phyloP scores from a whole-genome alignment of 2,797 vertebrate genomes.

The Streptopelia turtur region DNA sequence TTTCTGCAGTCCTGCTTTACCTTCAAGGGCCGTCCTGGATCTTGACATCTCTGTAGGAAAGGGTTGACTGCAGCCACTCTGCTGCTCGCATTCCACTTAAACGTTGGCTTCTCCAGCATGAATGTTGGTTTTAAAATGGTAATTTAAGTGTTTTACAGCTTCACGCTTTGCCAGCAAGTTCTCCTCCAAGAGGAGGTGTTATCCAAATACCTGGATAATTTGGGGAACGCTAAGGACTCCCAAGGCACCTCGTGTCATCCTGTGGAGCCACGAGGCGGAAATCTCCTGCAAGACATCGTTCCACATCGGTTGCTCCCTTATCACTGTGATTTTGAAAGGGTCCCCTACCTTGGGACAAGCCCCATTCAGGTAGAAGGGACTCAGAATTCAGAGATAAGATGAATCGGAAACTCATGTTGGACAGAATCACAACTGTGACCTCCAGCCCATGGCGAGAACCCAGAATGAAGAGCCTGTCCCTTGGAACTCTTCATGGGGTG shows the following conservation, averaged over 20 bases:
- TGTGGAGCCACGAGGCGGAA: neutral
- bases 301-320: fast-evolving
- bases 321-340: neutral
- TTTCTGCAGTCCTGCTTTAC: neutral
- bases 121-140: neutral
- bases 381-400: neutral
- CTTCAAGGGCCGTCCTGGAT: neutral
- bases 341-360: neutral
- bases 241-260: neutral
- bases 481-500: neutral
- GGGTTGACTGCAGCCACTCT: neutral
- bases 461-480: neutral
- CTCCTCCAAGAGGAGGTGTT: neutral
- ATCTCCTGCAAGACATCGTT: neutral
- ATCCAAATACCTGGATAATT: neutral
- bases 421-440: neutral
- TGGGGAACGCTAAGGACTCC: neutral
- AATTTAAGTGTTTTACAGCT: neutral
- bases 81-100: neutral
- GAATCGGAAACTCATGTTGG: neutral
- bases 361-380: neutral
- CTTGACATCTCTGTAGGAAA: fast-evolving
- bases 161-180: neutral
- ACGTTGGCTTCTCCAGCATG: neutral
- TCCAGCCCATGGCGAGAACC: neutral